phyloP scores from a whole-genome alignment of 2,888 invertebrate species.

The Anagyrus pseudococci region DNA sequence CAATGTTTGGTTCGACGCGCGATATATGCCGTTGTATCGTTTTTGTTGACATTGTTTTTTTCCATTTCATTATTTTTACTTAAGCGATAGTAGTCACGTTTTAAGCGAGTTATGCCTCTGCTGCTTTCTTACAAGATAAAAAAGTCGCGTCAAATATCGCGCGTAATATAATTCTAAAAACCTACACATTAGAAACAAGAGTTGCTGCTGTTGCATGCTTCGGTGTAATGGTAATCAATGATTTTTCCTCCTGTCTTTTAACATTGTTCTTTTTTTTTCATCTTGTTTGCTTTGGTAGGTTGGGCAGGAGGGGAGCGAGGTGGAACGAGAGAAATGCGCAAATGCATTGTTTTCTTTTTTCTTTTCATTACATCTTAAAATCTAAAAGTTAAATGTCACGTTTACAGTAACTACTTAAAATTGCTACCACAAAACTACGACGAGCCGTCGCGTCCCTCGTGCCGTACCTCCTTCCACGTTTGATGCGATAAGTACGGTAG shows the following conservation, averaged over 20 bases:
- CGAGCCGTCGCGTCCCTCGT: conserved; percentile 27
- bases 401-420: conserved; percentile 36
- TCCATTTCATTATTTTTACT: conserved; percentile 10
- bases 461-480: conserved; percentile 24
- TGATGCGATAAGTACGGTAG: conserved; percentile 8
- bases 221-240: conserved; percentile 3
- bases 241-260: conserved; percentile 7
- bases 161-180: conserved; percentile 31
- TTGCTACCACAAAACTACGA: conserved; percentile 31
- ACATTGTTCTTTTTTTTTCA: too few relatives aligned
- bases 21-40: conserved; percentile 23
- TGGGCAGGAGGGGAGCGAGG: conserved; percentile 36
- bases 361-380: conserved; percentile 30
- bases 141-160: conserved; percentile 26
- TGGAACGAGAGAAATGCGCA: conserved; percentile 36
- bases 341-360: conserved; percentile 20
- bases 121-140: conserved; percentile 27
- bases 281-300: conserved; percentile 30
- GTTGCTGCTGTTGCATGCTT: conserved; percentile 19
- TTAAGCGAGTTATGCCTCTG: conserved; percentile 3
- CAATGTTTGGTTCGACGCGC: conserved; percentile 25
- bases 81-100: conserved; percentile 10
- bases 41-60: conserved; percentile 13
- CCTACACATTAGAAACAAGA: conserved; percentile 18
- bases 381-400: conserved; percentile 34